phyloP scores from a whole-genome alignment of 2,888 invertebrate genomes.

The Ecliptopera silaceata region DNA sequence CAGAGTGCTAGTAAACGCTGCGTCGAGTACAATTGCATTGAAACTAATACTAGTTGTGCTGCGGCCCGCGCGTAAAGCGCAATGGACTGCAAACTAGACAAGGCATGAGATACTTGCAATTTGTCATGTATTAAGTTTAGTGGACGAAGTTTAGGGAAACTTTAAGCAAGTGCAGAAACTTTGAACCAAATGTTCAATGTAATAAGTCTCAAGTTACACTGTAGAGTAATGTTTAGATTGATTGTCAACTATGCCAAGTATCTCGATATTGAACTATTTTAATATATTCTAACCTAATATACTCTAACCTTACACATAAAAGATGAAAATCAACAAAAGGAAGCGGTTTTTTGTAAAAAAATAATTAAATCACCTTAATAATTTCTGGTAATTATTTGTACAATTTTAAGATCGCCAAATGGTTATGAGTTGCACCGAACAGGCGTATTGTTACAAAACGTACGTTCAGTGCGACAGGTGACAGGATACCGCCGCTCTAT shows the following conservation, averaged over 20 bases:
- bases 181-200: no score
- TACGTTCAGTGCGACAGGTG: constrained; percentile 7
- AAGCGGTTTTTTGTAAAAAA: no score
- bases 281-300: no score
- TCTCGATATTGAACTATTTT: no score
- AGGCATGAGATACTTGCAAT: constrained; percentile 5
- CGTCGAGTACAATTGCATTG: constrained; percentile 15
- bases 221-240: no score
- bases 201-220: no score
- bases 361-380: no score
- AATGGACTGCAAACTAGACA: constrained; percentile 17
- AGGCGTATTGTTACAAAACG: constrained; percentile 14
- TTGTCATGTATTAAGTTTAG: background rate
- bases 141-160: background rate
- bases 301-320: no score
- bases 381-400: no score
- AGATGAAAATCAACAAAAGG: no score
- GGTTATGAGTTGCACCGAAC: background rate
- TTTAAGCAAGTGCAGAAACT: background rate
- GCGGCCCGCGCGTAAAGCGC: constrained; percentile 13
- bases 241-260: no score
- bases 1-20: constrained; percentile 24
- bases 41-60: constrained; percentile 16
- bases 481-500: constrained; percentile 11
- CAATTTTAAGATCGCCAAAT: background rate